Evolutionary conservation across 2,888 invertebrate species (phyloP).

Genomic region (Tupiocoris notatus): DNA sequence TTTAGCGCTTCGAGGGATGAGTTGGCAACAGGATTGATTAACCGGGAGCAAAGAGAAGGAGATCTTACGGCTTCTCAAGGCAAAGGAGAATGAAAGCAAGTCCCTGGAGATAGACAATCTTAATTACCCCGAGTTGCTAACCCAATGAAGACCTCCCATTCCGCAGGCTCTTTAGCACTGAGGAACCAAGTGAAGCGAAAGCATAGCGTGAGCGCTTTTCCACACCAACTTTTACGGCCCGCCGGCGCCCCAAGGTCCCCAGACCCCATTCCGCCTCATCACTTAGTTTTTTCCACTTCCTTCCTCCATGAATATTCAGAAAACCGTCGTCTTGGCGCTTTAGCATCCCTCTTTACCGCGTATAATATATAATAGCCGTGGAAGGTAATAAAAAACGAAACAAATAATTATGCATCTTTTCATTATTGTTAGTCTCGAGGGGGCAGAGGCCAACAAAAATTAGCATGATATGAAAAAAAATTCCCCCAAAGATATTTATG

Average conservation of each 20-base stretch:
- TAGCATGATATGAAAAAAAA: not conserved
- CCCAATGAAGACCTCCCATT: constrained; percentile 43
- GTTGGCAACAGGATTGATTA: constrained; percentile 41
- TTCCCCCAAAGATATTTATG: too few relatives aligned
- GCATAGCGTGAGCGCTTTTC: constrained; percentile 13
- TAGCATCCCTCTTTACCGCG: constrained; percentile 16
- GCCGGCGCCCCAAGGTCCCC: not conserved
- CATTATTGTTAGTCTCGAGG: constrained; percentile 1
- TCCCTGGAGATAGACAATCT: constrained; percentile 44
- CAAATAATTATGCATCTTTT: constrained; percentile 34
- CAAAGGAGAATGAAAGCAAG: constrained; percentile 32
- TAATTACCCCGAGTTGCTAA: constrained; percentile 42
- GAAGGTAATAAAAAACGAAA: constrained; percentile 9
- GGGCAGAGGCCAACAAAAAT: not conserved
- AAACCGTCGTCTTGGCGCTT: constrained; percentile 1
- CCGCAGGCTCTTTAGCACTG: constrained; percentile 39
- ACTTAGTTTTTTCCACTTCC: constrained; percentile 9
- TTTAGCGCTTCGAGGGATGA: constrained; percentile 33
- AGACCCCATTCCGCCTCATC: not conserved
- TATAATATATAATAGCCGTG: constrained; percentile 15
- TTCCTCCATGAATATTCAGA: constrained; percentile 37
- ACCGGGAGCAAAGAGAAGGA: constrained; percentile 28
- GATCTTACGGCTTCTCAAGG: not conserved
- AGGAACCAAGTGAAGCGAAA: not conserved
- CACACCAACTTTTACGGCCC: constrained; percentile 36